Percentiles rank a stretch among this genome's conserved stretches.
phyloP scores from a whole-genome alignment of 2,888 invertebrate genomes.

The Euplexia lucipara region DNA sequence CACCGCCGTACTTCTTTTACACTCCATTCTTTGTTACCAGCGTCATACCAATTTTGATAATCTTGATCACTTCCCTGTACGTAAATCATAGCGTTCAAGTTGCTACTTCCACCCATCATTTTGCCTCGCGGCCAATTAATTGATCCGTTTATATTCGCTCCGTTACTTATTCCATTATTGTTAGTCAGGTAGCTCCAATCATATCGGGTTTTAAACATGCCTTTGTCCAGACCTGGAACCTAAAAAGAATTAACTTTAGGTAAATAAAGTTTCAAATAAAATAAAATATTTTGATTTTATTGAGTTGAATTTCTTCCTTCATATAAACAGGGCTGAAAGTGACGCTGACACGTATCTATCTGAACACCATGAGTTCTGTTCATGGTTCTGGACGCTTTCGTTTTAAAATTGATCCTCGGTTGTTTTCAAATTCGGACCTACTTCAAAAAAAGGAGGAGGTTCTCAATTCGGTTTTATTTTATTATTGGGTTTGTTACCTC shows the following conservation, averaged over 20 bases:
- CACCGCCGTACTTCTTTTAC: constrained; percentile 87
- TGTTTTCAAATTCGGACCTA: too few relatives aligned
- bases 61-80: constrained; percentile 87
- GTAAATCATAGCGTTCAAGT: constrained; percentile 91
- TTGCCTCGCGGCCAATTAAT: constrained; percentile 92
- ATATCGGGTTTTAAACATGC: constrained; percentile 80
- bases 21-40: constrained; percentile 90
- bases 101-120: constrained; percentile 91
- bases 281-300: too few relatives aligned
- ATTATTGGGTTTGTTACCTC: too few relatives aligned
- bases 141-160: constrained; percentile 88
- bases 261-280: too few relatives aligned
- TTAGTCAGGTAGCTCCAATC: constrained; percentile 97
- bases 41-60: constrained; percentile 88
- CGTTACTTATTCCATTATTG: constrained; percentile 93
- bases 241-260: constrained; percentile 42
- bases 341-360: too few relatives aligned
- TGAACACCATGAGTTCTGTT: too few relatives aligned
- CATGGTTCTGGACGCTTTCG: too few relatives aligned
- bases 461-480: too few relatives aligned
- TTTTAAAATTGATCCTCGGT: too few relatives aligned
- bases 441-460: too few relatives aligned
- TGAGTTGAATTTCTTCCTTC: fast-evolving
- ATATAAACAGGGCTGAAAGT: too few relatives aligned
- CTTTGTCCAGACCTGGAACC: constrained; percentile 68